Conservation (phyloP, 2,113 vertebrate species). For the Excalfactoria chinensis region DNA sequence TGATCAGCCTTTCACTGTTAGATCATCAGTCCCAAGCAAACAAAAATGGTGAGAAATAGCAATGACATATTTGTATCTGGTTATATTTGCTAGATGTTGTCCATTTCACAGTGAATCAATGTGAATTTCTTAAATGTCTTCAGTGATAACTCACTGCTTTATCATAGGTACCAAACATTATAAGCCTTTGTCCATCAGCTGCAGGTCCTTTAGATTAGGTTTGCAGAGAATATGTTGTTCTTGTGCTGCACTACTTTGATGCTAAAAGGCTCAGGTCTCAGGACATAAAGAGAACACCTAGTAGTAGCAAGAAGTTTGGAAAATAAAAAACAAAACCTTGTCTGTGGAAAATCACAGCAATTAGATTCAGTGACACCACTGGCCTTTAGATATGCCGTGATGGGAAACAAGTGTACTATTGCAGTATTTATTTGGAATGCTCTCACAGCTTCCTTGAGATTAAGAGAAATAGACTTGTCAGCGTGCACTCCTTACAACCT, state of each 20-base stretch:
- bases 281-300: not conserved
- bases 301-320: not conserved
- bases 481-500: not conserved
- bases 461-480: not conserved
- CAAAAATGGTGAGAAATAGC: not conserved
- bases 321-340: not conserved
- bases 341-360: not conserved
- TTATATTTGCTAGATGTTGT: not conserved
- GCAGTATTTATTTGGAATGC: slow-evolving; percentile 24
- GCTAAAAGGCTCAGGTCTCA: not conserved
- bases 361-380: not conserved
- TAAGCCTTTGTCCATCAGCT: not conserved
- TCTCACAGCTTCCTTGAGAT: slow-evolving; percentile 13
- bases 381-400: slow-evolving; percentile 13
- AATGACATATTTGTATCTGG: not conserved
- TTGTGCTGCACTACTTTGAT: not conserved
- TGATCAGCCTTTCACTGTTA: not conserved
- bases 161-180: not conserved
- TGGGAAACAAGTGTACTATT: not conserved
- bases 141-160: not conserved
- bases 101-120: not conserved
- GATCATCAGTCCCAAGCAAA: not conserved
- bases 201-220: not conserved
- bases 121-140: not conserved
- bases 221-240: not conserved